Evolutionary conservation across 2,797 vertebrate species (phyloP).

Genomic region (Enteromius mattozi): DNA sequence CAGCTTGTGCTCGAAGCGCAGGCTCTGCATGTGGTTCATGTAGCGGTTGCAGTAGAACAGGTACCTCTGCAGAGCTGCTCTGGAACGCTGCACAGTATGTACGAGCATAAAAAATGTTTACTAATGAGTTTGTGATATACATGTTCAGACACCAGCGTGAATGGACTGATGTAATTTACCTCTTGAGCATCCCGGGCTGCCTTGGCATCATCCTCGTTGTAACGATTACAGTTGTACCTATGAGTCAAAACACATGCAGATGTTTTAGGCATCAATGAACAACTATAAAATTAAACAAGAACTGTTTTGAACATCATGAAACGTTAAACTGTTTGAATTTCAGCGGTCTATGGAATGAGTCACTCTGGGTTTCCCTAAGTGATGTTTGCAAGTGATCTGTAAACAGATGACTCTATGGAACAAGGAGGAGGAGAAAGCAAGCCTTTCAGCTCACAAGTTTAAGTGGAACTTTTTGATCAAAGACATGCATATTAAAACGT

Average conservation of each 20-base stretch:
- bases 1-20: conserved; percentile 99
- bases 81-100: conserved; percentile 83
- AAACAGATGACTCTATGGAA: conserved; percentile 29
- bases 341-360: not conserved
- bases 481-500: not conserved
- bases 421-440: not conserved
- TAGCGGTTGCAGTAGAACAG: conserved; percentile 99
- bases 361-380: conserved; percentile 18
- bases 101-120: not conserved
- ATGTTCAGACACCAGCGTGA: not conserved
- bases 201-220: conserved; percentile 99
- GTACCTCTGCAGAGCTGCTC: conserved; percentile 98
- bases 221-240: conserved; percentile 99
- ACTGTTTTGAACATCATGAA: not conserved
- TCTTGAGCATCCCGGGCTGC: conserved; percentile 98
- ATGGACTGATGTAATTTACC: conserved; percentile 73
- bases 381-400: conserved; percentile 14
- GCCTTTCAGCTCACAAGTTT: not conserved
- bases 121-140: not conserved
- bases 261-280: not conserved
- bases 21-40: conserved; percentile 99
- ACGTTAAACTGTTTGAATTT: not conserved
- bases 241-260: conserved; percentile 51
- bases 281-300: not conserved
- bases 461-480: conserved; percentile 6